Evolutionary conservation across 2,888 invertebrate genomes (phyloP).

Genomic region (Nomada hirtipes): DNA sequence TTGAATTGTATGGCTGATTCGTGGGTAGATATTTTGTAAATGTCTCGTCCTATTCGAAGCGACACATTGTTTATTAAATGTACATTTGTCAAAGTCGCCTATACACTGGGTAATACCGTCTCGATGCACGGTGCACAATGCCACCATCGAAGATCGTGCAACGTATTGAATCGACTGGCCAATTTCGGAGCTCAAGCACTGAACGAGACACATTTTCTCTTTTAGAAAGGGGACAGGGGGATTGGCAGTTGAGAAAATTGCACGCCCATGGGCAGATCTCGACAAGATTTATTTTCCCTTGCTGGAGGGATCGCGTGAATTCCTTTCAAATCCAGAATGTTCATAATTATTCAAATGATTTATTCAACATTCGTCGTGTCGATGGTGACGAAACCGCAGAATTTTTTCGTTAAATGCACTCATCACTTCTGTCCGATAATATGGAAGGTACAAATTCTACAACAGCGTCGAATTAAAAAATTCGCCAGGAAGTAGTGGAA

Average conservation of each 20-base stretch:
- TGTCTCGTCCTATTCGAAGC: not conserved
- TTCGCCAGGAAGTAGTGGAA: slow-evolving; percentile 38
- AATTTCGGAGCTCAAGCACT: slow-evolving; percentile 19
- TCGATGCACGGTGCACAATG: not conserved
- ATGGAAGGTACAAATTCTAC: slow-evolving; percentile 27
- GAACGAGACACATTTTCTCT: slow-evolving; percentile 17
- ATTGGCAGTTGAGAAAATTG: slow-evolving; percentile 53
- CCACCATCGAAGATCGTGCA: slow-evolving; percentile 3
- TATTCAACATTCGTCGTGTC: not conserved
- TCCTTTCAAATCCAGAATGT: not conserved
- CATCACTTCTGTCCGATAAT: not conserved
- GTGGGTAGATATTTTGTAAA: not conserved
- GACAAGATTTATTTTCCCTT: slow-evolving; percentile 48
- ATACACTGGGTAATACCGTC: not conserved
- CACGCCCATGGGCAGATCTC: slow-evolving; percentile 45
- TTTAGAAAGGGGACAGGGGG: slow-evolving; percentile 27
- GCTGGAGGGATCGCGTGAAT: slow-evolving; percentile 8
- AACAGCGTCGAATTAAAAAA: slow-evolving; percentile 42
- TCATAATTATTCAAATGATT: not conserved
- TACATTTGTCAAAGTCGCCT: not conserved
- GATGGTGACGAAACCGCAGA: not conserved
- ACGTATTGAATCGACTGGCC: slow-evolving; percentile 22
- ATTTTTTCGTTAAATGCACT: not conserved
- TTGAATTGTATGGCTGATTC: not conserved
- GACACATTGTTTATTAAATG: slow-evolving; percentile 28